Conservation (phyloP, 2,797 vertebrate genomes). For the Enteromius mattozi region DNA sequence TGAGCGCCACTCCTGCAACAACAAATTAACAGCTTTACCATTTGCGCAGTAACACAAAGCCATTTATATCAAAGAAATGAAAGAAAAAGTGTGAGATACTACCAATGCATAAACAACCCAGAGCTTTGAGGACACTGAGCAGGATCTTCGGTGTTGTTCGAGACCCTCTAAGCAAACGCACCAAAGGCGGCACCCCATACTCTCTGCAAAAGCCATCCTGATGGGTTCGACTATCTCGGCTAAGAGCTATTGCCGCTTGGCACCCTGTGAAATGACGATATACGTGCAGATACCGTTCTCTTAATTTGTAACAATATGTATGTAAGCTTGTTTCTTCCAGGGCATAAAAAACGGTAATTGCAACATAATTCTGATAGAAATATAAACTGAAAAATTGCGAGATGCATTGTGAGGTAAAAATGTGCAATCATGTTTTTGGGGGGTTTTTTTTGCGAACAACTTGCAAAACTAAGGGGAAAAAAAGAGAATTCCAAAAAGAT, state of each 20-base stretch:
- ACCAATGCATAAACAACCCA: conserved; percentile 79
- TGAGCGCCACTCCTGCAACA: conserved; percentile 76
- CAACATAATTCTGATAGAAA: background rate
- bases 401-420: background rate
- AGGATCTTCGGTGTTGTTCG: conserved; percentile 75
- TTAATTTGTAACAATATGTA: conserved; percentile 39
- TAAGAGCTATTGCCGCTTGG: conserved; percentile 76
- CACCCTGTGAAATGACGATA: conserved; percentile 69
- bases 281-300: background rate
- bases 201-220: conserved; percentile 78
- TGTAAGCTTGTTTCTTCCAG: background rate
- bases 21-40: background rate
- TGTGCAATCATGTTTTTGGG: background rate
- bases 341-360: background rate
- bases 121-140: conserved; percentile 74
- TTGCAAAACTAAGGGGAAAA: background rate
- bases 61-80: background rate
- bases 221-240: conserved; percentile 73
- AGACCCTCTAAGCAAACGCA: conserved; percentile 73
- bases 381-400: background rate
- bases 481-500: background rate
- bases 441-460: background rate
- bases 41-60: background rate
- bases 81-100: conserved; percentile 5
- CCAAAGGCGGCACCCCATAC: conserved; percentile 76